phyloP scores from a whole-genome alignment of 2,113 vertebrate species.

The Antennarius striatus region DNA sequence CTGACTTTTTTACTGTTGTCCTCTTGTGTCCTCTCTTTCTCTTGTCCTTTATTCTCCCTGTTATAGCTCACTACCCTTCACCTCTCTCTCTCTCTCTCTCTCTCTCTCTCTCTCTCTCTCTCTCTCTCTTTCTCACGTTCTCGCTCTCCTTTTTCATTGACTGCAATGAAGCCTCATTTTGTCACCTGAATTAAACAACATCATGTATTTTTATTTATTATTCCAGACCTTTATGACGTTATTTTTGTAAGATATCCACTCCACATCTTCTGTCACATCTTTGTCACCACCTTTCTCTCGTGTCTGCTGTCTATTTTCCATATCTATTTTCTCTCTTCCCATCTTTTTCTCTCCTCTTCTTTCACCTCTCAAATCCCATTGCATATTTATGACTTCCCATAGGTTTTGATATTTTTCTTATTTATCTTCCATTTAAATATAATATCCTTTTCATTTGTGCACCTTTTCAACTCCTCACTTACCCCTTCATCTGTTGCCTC shows the following conservation, averaged over 20 bases:
- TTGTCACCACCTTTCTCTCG: neutral
- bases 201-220: slow-evolving; percentile 4
- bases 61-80: slow-evolving; percentile 5
- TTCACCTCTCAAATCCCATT: slow-evolving; percentile 2
- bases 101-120: neutral
- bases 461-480: neutral
- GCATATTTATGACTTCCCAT: neutral
- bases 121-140: neutral
- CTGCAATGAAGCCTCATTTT: neutral
- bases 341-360: neutral
- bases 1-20: slow-evolving; percentile 2
- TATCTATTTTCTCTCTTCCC: neutral
- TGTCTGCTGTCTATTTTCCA: slow-evolving; percentile 4
- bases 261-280: neutral
- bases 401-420: neutral
- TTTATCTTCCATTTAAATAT: slow-evolving; percentile 7
- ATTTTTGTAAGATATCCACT: neutral
- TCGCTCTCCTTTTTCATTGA: slow-evolving; percentile 7
- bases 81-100: neutral
- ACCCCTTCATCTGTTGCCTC: neutral
- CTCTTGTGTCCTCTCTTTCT: slow-evolving; percentile 3
- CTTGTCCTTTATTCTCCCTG: neutral
- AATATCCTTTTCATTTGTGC: neutral
- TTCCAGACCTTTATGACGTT: neutral
- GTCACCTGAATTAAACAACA: slow-evolving; percentile 2